Evolutionary conservation across 2,888 invertebrate genomes (phyloP).

Genomic region (Leucania comma): DNA sequence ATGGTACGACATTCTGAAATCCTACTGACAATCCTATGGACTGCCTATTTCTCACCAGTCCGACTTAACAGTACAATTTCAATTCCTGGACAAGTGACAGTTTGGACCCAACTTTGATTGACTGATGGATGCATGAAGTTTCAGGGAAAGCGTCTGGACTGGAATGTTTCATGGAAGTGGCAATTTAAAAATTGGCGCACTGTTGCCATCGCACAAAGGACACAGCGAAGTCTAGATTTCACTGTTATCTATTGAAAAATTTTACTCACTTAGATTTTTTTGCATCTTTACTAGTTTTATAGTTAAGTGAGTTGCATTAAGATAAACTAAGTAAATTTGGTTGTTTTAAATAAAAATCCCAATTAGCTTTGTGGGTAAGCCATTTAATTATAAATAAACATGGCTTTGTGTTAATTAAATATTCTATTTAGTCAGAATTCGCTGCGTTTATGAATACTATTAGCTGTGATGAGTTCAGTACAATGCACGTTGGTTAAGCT

Average conservation of each 20-base stretch:
- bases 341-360: not conserved
- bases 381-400: conserved; percentile 28
- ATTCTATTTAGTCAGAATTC: conserved; percentile 56
- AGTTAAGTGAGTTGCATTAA: not conserved
- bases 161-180: not conserved
- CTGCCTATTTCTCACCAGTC: conserved; percentile 30
- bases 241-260: not conserved
- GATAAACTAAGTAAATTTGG: not conserved
- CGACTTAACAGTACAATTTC: conserved; percentile 28
- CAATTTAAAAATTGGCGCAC: not conserved
- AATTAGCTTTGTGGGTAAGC: not conserved
- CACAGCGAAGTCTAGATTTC: not conserved
- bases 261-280: not conserved
- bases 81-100: conserved; percentile 26
- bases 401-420: conserved; percentile 44
- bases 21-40: conserved; percentile 4
- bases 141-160: not conserved
- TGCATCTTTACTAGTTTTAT: not conserved
- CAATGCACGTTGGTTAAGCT: conserved; percentile 78
- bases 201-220: not conserved
- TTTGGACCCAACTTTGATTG: conserved; percentile 34
- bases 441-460: conserved; percentile 74
- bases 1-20: not conserved
- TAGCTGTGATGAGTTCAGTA: conserved; percentile 77
- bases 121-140: conserved; percentile 35